Base-by-base conservation (phyloP, 2,797 vertebrate species). In the Cygnus olor region DNA sequence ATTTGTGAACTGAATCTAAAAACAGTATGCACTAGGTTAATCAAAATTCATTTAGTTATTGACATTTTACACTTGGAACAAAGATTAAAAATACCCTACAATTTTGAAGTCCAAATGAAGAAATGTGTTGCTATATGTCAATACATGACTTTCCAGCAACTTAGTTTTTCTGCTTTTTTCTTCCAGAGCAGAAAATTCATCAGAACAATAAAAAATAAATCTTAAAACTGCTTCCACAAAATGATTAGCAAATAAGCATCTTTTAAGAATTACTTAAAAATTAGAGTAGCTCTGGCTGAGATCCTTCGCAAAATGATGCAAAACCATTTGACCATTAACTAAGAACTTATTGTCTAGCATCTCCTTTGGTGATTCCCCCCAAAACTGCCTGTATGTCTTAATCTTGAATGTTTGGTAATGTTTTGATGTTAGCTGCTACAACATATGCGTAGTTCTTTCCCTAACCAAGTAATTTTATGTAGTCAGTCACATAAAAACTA, bases 181-280 rank as follows among this genome's bases (percentile, higher is more conserved):
- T 60, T 11, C 19, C 17, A 42, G 69, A 80, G 64, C 22, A 76
- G 44, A 69, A 84, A 51, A 40, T 74, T 85, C 7, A 49, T 57
- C 61, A 45, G 24, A 49, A 58, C 1, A 30, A 42, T 6, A n/a
- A 11, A 56, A 40, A 53, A 5, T 27, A 74, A 34, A 15, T 8
- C 2, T 0, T 21, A 14, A 24, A 80, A 80, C 36, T 61, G 8
- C 78, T 70, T 72, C 58, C 0, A 0, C 34, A 47, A 51, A 79
- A 56, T 76, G 2, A 86, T 91, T 49, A 85, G 40, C 19, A 89
- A 85, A 85, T 89, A 72, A 68, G 34, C 89, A 88, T 64, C 78
- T 83, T 83, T 85, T 94, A 88, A 80, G 76, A 89, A 77, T 32
- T 27, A 64, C 44, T 94, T 80, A 80, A 91, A 92, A 91, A 80